Conservation (phyloP, 2,888 invertebrate genomes). For the Orthonychiurus folsomi region DNA sequence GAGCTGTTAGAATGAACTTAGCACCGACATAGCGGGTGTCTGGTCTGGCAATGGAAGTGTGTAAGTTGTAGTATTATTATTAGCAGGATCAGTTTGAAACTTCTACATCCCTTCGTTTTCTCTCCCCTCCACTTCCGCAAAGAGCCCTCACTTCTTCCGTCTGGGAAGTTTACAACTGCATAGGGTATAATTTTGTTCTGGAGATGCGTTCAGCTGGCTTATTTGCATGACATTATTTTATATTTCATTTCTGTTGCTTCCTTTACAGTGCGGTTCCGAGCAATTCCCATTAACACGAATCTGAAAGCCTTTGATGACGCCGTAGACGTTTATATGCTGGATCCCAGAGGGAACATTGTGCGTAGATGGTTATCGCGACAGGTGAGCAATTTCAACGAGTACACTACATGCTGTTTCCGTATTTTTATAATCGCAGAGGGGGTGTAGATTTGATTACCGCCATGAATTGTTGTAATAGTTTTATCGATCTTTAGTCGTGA, state of each 20-base stretch:
- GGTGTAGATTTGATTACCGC: not conserved
- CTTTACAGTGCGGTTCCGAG: conserved; percentile 65
- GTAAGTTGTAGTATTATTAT: not conserved
- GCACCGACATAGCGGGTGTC: not conserved
- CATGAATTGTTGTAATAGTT: conserved; percentile 2
- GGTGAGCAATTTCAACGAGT: conserved; percentile 43
- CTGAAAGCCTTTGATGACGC: conserved; percentile 82
- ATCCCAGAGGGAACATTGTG: conserved; percentile 78
- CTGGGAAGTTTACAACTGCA: not conserved
- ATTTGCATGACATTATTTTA: conserved; percentile 4
- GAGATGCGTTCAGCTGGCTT: not conserved
- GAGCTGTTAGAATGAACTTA: not conserved
- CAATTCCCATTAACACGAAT: conserved; percentile 86
- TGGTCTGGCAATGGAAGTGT: not conserved
- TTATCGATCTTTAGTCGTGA: not conserved
- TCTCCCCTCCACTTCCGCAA: not conserved
- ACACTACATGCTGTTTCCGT: not conserved
- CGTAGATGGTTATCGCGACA: conserved; percentile 88
- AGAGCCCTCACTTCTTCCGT: not conserved
- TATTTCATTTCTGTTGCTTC: conserved; percentile 18
- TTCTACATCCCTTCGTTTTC: not conserved
- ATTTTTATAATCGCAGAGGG: not conserved
- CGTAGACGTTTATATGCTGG: conserved; percentile 83
- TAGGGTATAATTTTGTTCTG: not conserved
- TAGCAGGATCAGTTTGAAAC: not conserved